Conservation (phyloP, 2,888 invertebrate species). For the Andrena minutula region DNA sequence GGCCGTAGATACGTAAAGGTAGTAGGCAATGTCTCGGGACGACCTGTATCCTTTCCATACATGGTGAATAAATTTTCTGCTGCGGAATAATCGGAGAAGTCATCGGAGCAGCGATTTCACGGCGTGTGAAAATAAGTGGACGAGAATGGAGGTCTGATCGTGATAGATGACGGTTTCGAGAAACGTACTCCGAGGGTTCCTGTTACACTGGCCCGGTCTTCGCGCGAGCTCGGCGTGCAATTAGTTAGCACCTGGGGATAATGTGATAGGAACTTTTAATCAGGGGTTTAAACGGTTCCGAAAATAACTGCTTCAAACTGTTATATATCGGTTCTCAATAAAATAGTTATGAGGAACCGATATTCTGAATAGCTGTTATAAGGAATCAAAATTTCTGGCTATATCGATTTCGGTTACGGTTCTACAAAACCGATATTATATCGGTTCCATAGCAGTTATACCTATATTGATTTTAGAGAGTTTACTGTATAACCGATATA, state of each 20-base stretch:
- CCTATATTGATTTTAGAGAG: too few relatives aligned
- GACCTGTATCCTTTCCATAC: slow-evolving; percentile 16
- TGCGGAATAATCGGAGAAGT: slow-evolving; percentile 52
- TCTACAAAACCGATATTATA: too few relatives aligned
- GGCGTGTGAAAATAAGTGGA: slow-evolving; percentile 34
- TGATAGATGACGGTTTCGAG: slow-evolving; percentile 13
- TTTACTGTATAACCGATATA: too few relatives aligned
- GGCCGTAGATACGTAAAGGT: slow-evolving; percentile 19
- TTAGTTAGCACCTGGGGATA: neutral
- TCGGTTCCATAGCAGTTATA: too few relatives aligned
- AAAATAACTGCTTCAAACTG: too few relatives aligned
- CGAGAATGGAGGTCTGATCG: slow-evolving; percentile 34
- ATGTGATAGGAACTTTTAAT: too few relatives aligned
- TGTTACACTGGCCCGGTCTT: neutral
- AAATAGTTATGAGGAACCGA: too few relatives aligned
- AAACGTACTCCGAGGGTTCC: neutral
- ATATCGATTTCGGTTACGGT: too few relatives aligned
- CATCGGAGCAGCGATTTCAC: slow-evolving; percentile 60
- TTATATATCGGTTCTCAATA: too few relatives aligned
- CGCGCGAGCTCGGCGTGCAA: neutral
- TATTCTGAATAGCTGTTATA: too few relatives aligned
- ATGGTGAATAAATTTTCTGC: slow-evolving; percentile 36
- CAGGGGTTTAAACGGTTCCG: too few relatives aligned
- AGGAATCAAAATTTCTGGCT: too few relatives aligned
- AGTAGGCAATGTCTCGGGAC: slow-evolving; percentile 16